Evolutionary conservation across 2,113 vertebrate species (phyloP).

Genomic region (human (Homo sapiens)): DNA sequence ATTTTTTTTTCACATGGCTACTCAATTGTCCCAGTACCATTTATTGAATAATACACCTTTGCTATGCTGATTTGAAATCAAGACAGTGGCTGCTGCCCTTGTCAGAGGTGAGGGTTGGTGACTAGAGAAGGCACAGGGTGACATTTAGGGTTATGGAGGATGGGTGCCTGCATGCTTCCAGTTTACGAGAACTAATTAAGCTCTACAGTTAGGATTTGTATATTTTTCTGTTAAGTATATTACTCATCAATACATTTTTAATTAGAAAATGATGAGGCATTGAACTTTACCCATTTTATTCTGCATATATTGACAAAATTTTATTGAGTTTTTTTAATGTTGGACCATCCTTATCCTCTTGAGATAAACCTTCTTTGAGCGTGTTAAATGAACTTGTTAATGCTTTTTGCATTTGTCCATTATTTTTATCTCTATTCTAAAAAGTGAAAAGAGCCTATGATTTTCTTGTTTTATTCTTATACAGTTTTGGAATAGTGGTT

Average conservation of each 20-base stretch:
- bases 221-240: not conserved
- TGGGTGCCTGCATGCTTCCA: not conserved
- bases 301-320: not conserved
- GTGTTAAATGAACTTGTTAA: not conserved
- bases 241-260: not conserved
- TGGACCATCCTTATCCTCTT: not conserved
- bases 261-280: not conserved
- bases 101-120: not conserved
- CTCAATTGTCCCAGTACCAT: not conserved
- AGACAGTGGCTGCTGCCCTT: not conserved
- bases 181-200: not conserved
- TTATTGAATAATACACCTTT: not conserved
- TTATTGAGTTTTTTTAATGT: not conserved
- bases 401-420: not conserved
- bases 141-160: not conserved
- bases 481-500: not conserved
- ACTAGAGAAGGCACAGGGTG: not conserved
- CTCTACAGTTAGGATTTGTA: not conserved
- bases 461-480: not conserved
- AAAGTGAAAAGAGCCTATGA: not conserved
- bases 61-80: not conserved
- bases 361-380: not conserved
- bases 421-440: not conserved
- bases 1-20: not conserved
- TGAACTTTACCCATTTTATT: not conserved